Percentiles rank a stretch among this genome's conserved stretches.
Conservation (phyloP, 2,888 invertebrate genomes). For the Himalopsyche japonica region DNA sequence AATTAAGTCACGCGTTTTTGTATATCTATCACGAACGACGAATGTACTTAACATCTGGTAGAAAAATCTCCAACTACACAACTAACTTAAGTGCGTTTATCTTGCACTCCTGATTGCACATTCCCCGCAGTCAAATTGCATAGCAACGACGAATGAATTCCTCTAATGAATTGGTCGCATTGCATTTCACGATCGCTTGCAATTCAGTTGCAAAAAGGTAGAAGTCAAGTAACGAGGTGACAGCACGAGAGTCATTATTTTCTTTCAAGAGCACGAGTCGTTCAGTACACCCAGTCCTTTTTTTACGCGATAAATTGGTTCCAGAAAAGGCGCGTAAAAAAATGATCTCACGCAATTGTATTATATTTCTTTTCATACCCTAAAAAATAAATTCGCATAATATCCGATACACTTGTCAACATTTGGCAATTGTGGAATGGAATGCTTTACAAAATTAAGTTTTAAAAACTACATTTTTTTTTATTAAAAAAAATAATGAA, state of each 20-base stretch:
- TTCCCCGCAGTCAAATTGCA: background rate
- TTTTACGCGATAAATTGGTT: too few relatives aligned
- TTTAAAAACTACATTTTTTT: too few relatives aligned
- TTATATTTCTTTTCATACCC: too few relatives aligned
- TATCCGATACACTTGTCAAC: too few relatives aligned
- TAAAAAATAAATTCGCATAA: too few relatives aligned
- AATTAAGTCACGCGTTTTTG: background rate
- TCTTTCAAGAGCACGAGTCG: background rate
- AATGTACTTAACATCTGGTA: background rate
- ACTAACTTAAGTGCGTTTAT: background rate
- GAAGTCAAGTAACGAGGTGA: background rate
- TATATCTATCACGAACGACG: background rate
- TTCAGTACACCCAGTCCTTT: too few relatives aligned
- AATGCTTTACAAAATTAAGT: too few relatives aligned
- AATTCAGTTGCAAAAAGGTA: background rate
- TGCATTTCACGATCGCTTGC: background rate
- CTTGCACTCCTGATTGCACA: background rate
- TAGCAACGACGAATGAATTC: background rate
- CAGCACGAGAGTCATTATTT: background rate
- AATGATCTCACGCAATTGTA: too few relatives aligned
- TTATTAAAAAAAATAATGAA: too few relatives aligned
- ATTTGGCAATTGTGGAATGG: too few relatives aligned
- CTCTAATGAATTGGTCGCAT: background rate
- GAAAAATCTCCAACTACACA: background rate
- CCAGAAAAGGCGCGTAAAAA: too few relatives aligned